Evolutionary conservation across 2,888 invertebrate genomes (phyloP).

Genomic region (Pseudolycoriella hygida): DNA sequence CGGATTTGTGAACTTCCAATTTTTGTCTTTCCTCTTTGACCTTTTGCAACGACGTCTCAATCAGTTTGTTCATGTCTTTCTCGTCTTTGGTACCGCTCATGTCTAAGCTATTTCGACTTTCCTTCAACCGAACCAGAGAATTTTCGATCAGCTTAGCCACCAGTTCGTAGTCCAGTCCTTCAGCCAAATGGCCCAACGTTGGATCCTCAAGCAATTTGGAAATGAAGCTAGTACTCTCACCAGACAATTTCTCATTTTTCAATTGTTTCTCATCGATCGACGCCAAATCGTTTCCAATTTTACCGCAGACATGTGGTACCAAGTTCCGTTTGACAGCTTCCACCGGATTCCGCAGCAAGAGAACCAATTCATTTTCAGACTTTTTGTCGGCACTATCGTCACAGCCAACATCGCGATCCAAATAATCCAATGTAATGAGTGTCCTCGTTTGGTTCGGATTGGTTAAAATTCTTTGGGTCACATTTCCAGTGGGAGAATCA

Average conservation of each 20-base stretch:
- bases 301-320: slow-evolving; percentile 61
- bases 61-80: slow-evolving; percentile 28
- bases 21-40: slow-evolving; percentile 22
- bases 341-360: slow-evolving; percentile 50
- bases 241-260: not conserved
- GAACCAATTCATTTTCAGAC: slow-evolving; percentile 32
- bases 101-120: slow-evolving; percentile 21
- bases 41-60: slow-evolving; percentile 25
- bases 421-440: slow-evolving; percentile 24
- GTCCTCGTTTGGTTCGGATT: slow-evolving; percentile 15
- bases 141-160: slow-evolving; percentile 48
- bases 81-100: slow-evolving; percentile 29
- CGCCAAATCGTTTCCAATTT: slow-evolving; percentile 16
- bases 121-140: slow-evolving; percentile 40
- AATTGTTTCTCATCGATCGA: not conserved
- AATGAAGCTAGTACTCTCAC: slow-evolving; percentile 27
- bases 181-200: slow-evolving; percentile 41
- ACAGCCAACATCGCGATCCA: slow-evolving; percentile 12
- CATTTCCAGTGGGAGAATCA: not conserved
- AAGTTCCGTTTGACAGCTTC: slow-evolving; percentile 58
- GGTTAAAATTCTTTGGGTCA: not conserved
- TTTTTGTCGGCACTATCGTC: not conserved
- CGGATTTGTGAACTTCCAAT: slow-evolving; percentile 8
- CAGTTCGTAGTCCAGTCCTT: slow-evolving; percentile 40
- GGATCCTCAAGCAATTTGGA: slow-evolving; percentile 44